phyloP scores from a whole-genome alignment of 2,113 vertebrate genomes.

The Propithecus coquereli region DNA sequence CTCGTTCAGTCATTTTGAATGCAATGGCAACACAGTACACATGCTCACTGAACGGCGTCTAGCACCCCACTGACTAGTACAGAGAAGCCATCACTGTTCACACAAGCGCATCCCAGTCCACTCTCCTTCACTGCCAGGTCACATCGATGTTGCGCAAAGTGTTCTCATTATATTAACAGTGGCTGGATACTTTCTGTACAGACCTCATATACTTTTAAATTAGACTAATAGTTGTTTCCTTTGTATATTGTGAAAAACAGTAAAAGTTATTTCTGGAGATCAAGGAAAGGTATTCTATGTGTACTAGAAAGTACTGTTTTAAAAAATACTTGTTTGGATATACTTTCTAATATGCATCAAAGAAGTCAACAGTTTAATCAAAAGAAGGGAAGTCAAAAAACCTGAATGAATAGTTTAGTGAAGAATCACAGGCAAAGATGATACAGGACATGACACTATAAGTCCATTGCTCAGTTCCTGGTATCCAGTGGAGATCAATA shows the following conservation, averaged over 20 bases:
- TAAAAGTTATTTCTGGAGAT: neutral
- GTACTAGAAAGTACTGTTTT: neutral
- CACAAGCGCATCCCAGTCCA: no score
- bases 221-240: neutral
- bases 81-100: no score
- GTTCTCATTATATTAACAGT: no score
- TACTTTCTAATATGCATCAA: neutral
- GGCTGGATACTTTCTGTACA: no score
- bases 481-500: neutral
- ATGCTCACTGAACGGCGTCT: no score
- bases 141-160: no score
- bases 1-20: no score
- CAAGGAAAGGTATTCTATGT: neutral
- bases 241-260: neutral
- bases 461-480: neutral
- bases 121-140: no score
- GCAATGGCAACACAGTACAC: no score
- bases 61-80: no score
- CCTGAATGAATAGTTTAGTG: neutral
- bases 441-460: neutral
- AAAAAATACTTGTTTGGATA: neutral
- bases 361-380: slow-evolving; percentile 9
- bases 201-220: neutral
- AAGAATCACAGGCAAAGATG: neutral
- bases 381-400: neutral